These are phyloP conservation scores for Caenorhabditis macrosperma DNA, from an alignment of 2,888 invertebrate genomes.

Conservation along the genomic window DNA sequence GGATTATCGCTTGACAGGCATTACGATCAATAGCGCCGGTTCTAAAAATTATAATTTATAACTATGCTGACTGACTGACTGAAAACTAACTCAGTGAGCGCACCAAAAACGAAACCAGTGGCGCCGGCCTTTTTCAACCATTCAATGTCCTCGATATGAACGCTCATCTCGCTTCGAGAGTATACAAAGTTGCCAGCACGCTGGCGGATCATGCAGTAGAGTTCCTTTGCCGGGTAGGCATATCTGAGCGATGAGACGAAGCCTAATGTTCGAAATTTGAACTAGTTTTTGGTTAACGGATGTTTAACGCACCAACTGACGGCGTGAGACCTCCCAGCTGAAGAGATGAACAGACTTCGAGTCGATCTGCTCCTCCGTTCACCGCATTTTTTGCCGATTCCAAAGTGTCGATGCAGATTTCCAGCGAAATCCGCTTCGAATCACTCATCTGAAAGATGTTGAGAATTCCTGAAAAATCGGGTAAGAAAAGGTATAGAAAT, in stretches of 20 bases:
- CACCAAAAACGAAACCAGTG: constrained; percentile 68
- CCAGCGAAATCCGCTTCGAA: constrained; percentile 31
- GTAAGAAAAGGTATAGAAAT: not conserved
- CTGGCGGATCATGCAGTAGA: constrained; percentile 65
- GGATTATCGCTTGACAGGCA: constrained; percentile 52
- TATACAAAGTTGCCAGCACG: constrained; percentile 67
- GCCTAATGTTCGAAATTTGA: constrained; percentile 48
- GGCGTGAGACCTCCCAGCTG: constrained; percentile 36
- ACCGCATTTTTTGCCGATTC: constrained; percentile 64
- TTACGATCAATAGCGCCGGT: constrained; percentile 52
- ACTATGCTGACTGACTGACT: no score
- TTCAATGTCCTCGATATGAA: constrained; percentile 54
- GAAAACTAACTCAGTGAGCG: constrained; percentile 53
- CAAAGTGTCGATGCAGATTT: constrained; percentile 67
- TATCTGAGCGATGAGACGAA: constrained; percentile 53
- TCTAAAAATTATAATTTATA: constrained; percentile 35
- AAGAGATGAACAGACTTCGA: constrained; percentile 64
- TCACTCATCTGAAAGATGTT: constrained; percentile 15
- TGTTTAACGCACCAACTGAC: constrained; percentile 7
- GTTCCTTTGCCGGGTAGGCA: constrained; percentile 35
- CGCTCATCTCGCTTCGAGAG: constrained; percentile 48
- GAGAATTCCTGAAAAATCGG: no score
- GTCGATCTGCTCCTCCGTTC: constrained; percentile 59
- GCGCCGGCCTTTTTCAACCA: constrained; percentile 65
- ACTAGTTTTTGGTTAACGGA: not conserved